Conservation (phyloP, 2,888 invertebrate species). For the Saturnia pavonia region DNA sequence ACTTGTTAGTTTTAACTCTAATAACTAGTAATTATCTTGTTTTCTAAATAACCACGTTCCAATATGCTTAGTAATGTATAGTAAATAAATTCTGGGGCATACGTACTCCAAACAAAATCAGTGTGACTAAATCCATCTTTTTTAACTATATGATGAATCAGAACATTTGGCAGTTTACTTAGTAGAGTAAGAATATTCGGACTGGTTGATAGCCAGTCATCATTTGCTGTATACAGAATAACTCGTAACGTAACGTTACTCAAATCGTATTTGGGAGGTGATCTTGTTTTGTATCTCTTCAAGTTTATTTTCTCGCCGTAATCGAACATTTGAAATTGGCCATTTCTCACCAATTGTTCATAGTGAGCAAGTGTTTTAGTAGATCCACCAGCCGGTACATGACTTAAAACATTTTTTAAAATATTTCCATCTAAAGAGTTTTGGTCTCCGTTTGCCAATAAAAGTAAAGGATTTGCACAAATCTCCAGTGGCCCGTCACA, state of each 20-base stretch:
- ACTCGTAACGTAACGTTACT: conserved; percentile 41
- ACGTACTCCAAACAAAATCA: conserved; percentile 50
- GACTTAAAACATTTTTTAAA: too few relatives aligned
- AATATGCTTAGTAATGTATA: not conserved
- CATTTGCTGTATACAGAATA: conserved; percentile 39
- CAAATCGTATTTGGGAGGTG: conserved; percentile 41
- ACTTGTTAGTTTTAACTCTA: too few relatives aligned
- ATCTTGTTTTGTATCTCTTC: conserved; percentile 35
- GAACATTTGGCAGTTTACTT: conserved; percentile 34
- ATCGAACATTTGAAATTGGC: conserved; percentile 48
- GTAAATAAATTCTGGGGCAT: conserved; percentile 40
- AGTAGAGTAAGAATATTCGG: conserved; percentile 39
- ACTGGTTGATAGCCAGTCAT: conserved; percentile 47
- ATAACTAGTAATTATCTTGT: too few relatives aligned
- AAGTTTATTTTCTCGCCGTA: conserved; percentile 31
- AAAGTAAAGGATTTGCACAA: not conserved
- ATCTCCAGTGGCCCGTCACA: conserved; percentile 33
- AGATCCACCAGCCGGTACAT: too few relatives aligned
- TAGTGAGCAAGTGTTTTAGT: not conserved
- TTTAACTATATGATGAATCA: conserved; percentile 40
- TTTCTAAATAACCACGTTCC: too few relatives aligned
- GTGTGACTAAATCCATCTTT: conserved; percentile 45
- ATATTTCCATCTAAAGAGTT: not conserved
- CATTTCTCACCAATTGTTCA: conserved; percentile 38
- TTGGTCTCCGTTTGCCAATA: not conserved